Conservation (phyloP, 2,888 invertebrate species). For the Drosophila longiperda region DNA sequence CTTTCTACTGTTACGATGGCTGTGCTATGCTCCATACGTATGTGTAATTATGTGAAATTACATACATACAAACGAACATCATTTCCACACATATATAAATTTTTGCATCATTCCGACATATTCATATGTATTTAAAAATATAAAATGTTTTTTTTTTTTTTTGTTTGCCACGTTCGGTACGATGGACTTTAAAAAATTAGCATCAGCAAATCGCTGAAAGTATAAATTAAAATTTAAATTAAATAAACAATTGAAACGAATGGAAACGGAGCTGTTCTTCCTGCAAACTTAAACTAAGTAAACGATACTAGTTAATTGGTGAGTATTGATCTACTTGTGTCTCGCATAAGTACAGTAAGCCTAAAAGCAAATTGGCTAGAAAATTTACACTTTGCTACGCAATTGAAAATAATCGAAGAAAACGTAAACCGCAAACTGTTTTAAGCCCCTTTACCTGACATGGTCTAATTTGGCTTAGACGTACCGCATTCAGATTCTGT, state of each 20-base stretch:
- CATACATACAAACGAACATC: background rate
- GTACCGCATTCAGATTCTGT: background rate
- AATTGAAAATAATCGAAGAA: background rate
- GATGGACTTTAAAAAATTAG: background rate
- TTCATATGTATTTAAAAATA: background rate
- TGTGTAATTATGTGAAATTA: background rate
- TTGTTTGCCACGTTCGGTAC: background rate
- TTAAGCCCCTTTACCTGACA: background rate
- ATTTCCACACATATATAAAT: background rate
- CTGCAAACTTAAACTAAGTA: constrained; percentile 1
- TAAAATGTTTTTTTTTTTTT: background rate
- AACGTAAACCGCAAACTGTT: background rate
- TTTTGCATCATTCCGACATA: background rate
- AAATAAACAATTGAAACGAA: background rate
- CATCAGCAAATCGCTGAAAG: background rate
- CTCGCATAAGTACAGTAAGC: background rate
- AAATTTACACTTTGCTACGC: background rate
- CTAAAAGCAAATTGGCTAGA: background rate
- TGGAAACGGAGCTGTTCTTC: constrained; percentile 6
- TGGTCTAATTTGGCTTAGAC: background rate
- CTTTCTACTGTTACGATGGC: background rate
- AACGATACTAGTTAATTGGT: constrained; percentile 25
- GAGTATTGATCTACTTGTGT: constrained; percentile 10
- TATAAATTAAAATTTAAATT: background rate
- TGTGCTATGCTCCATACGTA: background rate